Conservation (phyloP, 2,888 invertebrate species). For the Theretra japonica region DNA sequence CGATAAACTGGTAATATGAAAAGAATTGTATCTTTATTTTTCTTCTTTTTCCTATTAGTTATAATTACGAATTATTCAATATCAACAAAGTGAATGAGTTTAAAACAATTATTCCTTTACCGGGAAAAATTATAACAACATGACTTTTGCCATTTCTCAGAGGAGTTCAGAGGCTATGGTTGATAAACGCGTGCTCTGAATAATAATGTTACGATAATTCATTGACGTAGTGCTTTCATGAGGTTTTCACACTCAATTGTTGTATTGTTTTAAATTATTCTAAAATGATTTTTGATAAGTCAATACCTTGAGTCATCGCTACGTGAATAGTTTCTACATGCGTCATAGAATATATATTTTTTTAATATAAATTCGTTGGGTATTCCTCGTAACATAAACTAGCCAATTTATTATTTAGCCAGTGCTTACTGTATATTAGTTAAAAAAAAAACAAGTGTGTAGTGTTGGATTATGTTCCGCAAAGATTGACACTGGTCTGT, state of each 20-base stretch:
- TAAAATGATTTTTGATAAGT: constrained; percentile 8
- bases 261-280: constrained; percentile 25
- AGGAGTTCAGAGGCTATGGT: constrained; percentile 32
- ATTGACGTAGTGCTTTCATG: constrained; percentile 20
- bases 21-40: too few species aligned
- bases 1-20: too few species aligned
- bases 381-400: not conserved
- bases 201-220: constrained; percentile 38
- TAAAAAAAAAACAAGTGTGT: too few species aligned
- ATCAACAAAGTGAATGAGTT: not conserved
- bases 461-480: too few species aligned
- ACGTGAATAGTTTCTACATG: not conserved
- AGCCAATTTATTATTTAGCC: too few species aligned
- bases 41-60: too few species aligned
- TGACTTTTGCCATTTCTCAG: not conserved
- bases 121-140: not conserved
- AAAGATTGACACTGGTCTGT: too few species aligned
- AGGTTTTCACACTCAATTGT: constrained; percentile 20
- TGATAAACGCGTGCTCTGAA: constrained; percentile 39
- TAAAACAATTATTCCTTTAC: not conserved
- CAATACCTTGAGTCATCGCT: constrained; percentile 10
- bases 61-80: too few species aligned
- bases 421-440: too few species aligned
- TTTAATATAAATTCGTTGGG: not conserved
- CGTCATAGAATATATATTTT: not conserved